phyloP scores from a whole-genome alignment of 53 echinoderm and acorn worm genomes.

The Astropecten irregularis region DNA sequence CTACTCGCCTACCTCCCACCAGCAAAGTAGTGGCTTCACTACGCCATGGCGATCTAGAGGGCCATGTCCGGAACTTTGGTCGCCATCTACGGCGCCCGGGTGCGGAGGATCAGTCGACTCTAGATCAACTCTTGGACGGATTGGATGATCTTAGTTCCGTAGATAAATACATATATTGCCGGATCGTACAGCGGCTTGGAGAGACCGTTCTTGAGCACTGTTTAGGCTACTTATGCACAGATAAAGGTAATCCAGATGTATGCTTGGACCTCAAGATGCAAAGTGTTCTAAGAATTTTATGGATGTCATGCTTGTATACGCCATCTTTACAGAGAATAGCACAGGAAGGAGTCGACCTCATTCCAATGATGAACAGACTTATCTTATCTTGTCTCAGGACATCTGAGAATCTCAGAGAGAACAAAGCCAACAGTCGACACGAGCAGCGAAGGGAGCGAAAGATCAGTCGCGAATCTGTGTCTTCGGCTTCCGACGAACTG shows the following conservation, averaged over 20 bases:
- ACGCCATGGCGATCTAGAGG: conserved; percentile 80
- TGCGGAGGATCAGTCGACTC: conserved; percentile 75
- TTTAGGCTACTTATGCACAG: conserved; percentile 70
- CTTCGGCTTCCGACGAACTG: conserved; percentile 74
- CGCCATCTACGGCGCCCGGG: conserved; percentile 79
- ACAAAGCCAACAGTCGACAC: conserved; percentile 27
- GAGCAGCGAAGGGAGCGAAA: conserved; percentile 5
- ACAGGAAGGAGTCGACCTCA: conserved; percentile 65
- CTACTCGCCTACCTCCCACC: conserved; percentile 38
- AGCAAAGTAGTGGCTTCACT: conserved; percentile 80
- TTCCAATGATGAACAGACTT: conserved; percentile 80
- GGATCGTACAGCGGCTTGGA: conserved; percentile 84
- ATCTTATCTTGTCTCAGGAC: conserved; percentile 72
- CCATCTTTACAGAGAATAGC: conserved; percentile 79
- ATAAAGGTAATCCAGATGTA: conserved; percentile 64
- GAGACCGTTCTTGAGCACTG: conserved; percentile 86
- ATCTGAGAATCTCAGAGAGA: conserved; percentile 57
- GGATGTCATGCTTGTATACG: conserved; percentile 86
- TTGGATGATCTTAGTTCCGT: conserved; percentile 86
- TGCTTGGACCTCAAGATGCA: conserved; percentile 85
- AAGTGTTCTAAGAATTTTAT: conserved; percentile 86
- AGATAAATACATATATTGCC: conserved; percentile 77
- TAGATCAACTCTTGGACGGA: conserved; percentile 78
- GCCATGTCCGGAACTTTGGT: conserved; percentile 84
- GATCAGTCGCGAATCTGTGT: conserved; percentile 56